phyloP scores from a whole-genome alignment of 2,888 invertebrate species.

The Drosophila flavopinicola region DNA sequence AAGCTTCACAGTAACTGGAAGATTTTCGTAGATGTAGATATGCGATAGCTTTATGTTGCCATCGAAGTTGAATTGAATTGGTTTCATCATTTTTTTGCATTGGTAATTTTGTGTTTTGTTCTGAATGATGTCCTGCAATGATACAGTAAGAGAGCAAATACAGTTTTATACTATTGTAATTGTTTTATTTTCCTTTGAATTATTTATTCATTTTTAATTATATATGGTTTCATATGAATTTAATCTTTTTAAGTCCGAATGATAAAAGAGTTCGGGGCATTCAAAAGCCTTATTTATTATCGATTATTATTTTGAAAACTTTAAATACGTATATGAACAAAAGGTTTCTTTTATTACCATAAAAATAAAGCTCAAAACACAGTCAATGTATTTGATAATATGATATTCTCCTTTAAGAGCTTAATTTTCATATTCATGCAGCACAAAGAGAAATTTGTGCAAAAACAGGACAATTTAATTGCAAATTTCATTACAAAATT shows the following conservation, averaged over 20 bases:
- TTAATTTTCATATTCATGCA: neutral
- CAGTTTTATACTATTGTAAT: neutral
- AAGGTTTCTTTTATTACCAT: too few species aligned
- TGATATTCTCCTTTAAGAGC: neutral
- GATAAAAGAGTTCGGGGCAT: too few species aligned
- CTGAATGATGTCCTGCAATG: conserved; percentile 16
- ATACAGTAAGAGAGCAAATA: neutral
- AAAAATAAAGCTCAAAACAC: neutral
- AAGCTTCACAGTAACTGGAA: neutral
- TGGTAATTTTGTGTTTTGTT: conserved; percentile 15
- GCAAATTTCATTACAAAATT: neutral
- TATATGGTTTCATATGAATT: too few species aligned
- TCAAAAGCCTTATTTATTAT: too few species aligned
- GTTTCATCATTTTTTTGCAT: conserved; percentile 40
- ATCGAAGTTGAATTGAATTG: conserved; percentile 42
- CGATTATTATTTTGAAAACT: too few species aligned
- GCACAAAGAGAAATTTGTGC: neutral
- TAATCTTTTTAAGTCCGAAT: too few species aligned
- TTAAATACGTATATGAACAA: too few species aligned
- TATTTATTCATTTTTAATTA: neutral
- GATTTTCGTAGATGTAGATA: neutral
- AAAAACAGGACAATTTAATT: neutral
- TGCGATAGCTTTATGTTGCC: conserved; percentile 26
- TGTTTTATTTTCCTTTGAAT: too few species aligned
- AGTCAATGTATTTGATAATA: neutral